A percentile compares a stretch with the other conserved stretches of the same genome.
phyloP scores from a whole-genome alignment of 2,797 vertebrate species.

The Squalus acanthias region DNA sequence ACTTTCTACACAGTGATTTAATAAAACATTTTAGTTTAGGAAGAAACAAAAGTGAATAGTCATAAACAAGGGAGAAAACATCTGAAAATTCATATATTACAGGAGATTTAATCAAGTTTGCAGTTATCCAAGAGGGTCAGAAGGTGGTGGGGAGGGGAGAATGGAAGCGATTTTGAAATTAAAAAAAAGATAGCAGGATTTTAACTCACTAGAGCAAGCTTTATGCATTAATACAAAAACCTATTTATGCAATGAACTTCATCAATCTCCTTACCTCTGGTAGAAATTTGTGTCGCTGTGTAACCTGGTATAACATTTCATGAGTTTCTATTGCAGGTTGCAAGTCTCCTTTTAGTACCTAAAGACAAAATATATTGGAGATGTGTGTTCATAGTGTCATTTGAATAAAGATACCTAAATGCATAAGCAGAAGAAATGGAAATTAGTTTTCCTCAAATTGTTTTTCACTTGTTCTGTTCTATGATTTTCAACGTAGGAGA shows the following conservation, averaged over 20 bases:
- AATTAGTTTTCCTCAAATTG: not conserved
- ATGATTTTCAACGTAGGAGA: not conserved
- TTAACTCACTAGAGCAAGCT: not conserved
- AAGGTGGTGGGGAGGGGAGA: not conserved
- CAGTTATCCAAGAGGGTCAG: not conserved
- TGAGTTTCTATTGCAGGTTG: constrained; percentile 76
- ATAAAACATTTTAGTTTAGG: not conserved
- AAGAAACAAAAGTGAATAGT: not conserved
- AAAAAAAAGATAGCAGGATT: not conserved
- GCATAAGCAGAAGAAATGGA: not conserved
- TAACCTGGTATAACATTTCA: constrained; percentile 78
- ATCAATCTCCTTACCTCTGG: constrained; percentile 60
- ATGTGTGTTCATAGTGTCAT: not conserved
- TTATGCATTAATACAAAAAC: not conserved
- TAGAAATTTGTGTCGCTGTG: constrained; percentile 75
- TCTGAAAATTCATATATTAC: not conserved
- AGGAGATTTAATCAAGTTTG: not conserved
- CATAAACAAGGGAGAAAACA: not conserved
- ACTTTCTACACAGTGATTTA: not conserved
- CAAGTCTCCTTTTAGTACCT: constrained; percentile 73
- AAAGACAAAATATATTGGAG: not conserved
- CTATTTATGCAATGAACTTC: not conserved
- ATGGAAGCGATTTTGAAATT: not conserved
- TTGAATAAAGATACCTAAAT: not conserved
- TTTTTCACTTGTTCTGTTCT: not conserved